Percentiles rank a stretch among this genome's conserved stretches.
phyloP scores from a whole-genome alignment of 2,888 invertebrate species.

The Octodonta nipae region DNA sequence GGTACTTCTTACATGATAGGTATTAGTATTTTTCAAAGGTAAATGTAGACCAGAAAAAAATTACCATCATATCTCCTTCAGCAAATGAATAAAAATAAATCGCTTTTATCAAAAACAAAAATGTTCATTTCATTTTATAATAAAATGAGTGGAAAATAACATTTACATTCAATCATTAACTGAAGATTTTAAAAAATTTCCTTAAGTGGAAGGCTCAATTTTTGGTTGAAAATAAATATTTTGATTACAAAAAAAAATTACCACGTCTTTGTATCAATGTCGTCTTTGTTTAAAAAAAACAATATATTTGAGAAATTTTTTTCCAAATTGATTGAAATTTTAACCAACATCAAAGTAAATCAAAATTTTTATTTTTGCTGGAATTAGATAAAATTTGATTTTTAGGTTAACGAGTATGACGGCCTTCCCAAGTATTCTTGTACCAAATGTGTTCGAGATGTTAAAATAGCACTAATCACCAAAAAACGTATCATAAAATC shows the following conservation, averaged over 20 bases:
- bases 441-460: constrained; percentile 22
- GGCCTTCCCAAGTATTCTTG: constrained; percentile 24
- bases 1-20: too few species aligned
- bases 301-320: constrained; percentile 22
- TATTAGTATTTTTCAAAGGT: too few species aligned
- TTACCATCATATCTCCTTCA: too few species aligned
- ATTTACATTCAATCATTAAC: too few species aligned
- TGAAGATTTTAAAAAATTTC: too few species aligned
- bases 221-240: too few species aligned
- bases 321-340: constrained; percentile 23
- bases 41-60: too few species aligned
- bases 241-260: constrained; percentile 4
- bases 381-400: background rate
- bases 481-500: constrained; percentile 23
- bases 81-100: too few species aligned
- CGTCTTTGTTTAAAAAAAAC: constrained; percentile 22
- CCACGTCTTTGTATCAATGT: constrained; percentile 16
- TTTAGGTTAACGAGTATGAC: constrained; percentile 23
- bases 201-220: too few species aligned
- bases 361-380: constrained; percentile 2
- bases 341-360: constrained; percentile 25
- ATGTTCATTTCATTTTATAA: too few species aligned
- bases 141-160: too few species aligned
- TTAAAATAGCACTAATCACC: constrained; percentile 22
- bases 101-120: too few species aligned